Base-by-base conservation (phyloP, 2,888 invertebrate species). In the Pedicia rivosa region DNA sequence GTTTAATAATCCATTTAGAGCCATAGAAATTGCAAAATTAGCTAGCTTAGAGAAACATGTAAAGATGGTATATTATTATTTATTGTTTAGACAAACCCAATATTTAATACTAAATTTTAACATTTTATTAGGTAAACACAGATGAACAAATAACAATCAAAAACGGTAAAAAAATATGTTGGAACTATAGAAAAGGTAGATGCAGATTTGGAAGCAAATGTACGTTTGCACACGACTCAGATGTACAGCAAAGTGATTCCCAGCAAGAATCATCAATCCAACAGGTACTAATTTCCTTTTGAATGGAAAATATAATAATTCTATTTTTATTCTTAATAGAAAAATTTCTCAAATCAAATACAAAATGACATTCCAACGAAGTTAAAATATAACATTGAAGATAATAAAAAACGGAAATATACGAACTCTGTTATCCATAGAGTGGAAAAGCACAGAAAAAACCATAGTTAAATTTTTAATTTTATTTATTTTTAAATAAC, bases 121-220 rank as follows among this genome's bases (percentile, higher is more conserved):
- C 17, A 10, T n/a, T 13, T 9, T 12, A 10, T 9, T 14, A 65
- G 67, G 68, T 76, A 48, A 71, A 68, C 55, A 69, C 71, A 44
- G 74, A 74, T 55, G 74, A 74, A 45, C 74, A 76, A 52, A 72
- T 75, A n/a, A 72, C 74, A 48, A 74, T 75, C 60, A 82, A 84
- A 47, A 87, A 87, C 54, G 87, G 86, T 1, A 82, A 79, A 50
- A 83, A 81, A 55, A 80, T 91, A 42, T 92, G 92, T 59, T 91
- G 87, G 84, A 91, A 87, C 61, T 87, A 88, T 55, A 68, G 86
- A 25, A 88, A 87, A 55, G 90, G 91, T 2, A 70, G 79, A 20
- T 92, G 92, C 56, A 70, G 86, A 35, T 90, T 88, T 61, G 91
- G 91, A 1, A 84, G 86, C 52, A 87, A 83, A 50, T 92, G 92